These are phyloP conservation scores for Gymnocypris eckloni DNA, from an alignment of 2,797 vertebrate species.

Conservation along the genomic window DNA sequence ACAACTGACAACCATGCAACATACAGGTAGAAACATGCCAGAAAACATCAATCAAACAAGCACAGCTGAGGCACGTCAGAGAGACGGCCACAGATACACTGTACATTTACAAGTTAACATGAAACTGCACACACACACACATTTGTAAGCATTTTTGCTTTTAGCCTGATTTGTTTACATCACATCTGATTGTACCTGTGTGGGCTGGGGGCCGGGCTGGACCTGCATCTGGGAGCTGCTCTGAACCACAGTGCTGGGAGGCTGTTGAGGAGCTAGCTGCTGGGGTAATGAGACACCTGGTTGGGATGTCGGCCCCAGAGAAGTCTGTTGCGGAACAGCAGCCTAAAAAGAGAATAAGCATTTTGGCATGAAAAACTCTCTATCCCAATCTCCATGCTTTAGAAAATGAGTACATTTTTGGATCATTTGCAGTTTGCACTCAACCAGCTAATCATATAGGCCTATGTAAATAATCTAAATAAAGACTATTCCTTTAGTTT, in stretches of 20 bases:
- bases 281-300: conserved; percentile 44
- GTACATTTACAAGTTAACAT: background rate
- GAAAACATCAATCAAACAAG: conserved; percentile 28
- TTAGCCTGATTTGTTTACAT: background rate
- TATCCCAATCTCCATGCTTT: background rate
- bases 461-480: background rate
- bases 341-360: conserved; percentile 29
- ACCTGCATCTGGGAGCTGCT: conserved; percentile 71
- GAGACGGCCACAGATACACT: background rate
- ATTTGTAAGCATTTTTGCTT: background rate
- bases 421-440: conserved; percentile 7
- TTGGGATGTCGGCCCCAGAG: conserved; percentile 55
- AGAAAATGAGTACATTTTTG: background rate
- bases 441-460: background rate
- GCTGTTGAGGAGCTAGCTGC: conserved; percentile 61
- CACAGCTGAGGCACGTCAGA: conserved; percentile 34
- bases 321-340: conserved; percentile 51
- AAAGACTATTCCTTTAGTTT: background rate
- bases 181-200: conserved; percentile 79
- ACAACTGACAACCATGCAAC: conserved; percentile 69
- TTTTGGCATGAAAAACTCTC: background rate
- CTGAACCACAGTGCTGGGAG: conserved; percentile 67
- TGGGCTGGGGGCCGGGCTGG: conserved; percentile 77
- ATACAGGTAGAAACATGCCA: conserved; percentile 37
- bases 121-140: background rate